phyloP scores from a whole-genome alignment of 2,888 invertebrate genomes.

The Herminia tarsipennalis region DNA sequence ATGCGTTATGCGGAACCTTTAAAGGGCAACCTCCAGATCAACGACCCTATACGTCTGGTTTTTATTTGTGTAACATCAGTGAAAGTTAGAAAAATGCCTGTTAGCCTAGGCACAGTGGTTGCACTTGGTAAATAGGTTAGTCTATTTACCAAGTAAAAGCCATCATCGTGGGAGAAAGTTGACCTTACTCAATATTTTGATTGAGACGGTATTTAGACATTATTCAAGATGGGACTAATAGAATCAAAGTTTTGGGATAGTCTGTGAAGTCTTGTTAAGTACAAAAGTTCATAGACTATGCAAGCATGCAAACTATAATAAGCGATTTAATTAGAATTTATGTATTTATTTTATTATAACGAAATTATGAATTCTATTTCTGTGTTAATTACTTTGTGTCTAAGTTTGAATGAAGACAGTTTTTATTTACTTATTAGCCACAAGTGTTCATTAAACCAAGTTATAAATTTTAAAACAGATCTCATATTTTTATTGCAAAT shows the following conservation, averaged over 20 bases:
- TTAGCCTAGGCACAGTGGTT: conserved; percentile 32
- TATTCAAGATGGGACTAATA: too few species aligned
- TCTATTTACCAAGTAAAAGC: too few species aligned
- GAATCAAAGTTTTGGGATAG: background rate
- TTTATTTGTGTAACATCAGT: conserved; percentile 39
- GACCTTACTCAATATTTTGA: conserved; percentile 36
- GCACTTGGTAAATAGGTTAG: conserved; percentile 31
- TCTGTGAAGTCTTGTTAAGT: background rate
- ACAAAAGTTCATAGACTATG: too few species aligned
- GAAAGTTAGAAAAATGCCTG: conserved; percentile 55
- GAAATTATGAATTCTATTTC: too few species aligned
- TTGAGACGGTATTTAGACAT: background rate
- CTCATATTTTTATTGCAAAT: conserved; percentile 22
- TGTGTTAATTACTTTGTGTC: too few species aligned
- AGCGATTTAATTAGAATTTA: too few species aligned
- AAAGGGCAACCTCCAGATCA: conserved; percentile 16
- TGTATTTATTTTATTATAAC: too few species aligned
- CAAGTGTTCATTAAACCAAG: background rate
- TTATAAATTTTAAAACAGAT: background rate
- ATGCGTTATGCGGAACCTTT: conserved; percentile 9
- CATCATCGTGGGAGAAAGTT: conserved; percentile 33
- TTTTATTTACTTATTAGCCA: too few species aligned
- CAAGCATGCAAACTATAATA: too few species aligned
- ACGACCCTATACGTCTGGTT: conserved; percentile 25
- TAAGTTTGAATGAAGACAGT: too few species aligned